A percentile compares a stretch with the other conserved stretches of the same genome.
Conservation (phyloP, 2,797 vertebrate species). For the Mus minutoides region DNA sequence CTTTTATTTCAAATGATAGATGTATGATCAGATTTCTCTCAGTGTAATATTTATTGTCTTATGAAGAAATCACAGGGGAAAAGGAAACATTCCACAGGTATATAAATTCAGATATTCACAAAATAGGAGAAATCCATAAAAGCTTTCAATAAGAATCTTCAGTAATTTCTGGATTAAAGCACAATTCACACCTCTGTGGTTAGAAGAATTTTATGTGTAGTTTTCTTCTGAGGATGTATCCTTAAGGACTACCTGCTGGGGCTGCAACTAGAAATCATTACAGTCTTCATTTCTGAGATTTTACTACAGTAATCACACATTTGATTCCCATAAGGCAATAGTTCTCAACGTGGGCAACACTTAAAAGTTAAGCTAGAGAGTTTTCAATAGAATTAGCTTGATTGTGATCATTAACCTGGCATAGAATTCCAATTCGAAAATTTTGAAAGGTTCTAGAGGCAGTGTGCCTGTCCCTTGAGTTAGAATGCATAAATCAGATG, state of each 20-base stretch:
- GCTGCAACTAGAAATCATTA: neutral
- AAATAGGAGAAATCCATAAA: neutral
- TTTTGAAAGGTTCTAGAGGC: neutral
- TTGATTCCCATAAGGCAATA: neutral
- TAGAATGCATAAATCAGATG: neutral
- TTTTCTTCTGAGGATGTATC: neutral
- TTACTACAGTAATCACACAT: neutral
- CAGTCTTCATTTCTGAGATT: constrained; percentile 24
- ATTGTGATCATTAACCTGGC: neutral
- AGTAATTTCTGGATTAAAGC: constrained; percentile 13
- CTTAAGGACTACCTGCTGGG: neutral
- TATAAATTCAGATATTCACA: neutral
- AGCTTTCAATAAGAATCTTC: constrained; percentile 1
- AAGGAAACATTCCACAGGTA: neutral
- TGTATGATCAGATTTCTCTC: neutral
- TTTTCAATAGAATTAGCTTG: neutral
- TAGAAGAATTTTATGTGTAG: neutral
- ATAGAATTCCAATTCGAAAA: neutral
- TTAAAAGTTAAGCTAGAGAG: neutral
- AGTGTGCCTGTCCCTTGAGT: neutral
- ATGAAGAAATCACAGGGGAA: neutral
- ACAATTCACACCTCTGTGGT: neutral
- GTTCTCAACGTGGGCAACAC: neutral
- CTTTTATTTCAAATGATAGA: constrained; percentile 41
- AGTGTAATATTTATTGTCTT: neutral